phyloP scores from a whole-genome alignment of 2,113 vertebrate genomes.

The Psittacus erithacus region DNA sequence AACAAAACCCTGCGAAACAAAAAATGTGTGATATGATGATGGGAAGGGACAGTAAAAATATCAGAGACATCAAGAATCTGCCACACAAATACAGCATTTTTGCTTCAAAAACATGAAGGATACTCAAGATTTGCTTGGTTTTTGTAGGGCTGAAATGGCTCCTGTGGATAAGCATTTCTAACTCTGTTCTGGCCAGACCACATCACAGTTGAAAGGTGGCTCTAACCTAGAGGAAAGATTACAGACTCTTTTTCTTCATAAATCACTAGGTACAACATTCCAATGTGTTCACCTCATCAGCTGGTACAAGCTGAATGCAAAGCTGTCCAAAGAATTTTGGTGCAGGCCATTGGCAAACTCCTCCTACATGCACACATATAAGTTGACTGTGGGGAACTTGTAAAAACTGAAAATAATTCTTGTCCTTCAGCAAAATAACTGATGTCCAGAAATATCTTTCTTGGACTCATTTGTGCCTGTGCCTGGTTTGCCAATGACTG shows the following conservation, averaged over 20 bases:
- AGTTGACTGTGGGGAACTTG: not conserved
- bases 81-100: not conserved
- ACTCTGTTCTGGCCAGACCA: not conserved
- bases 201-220: not conserved
- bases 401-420: not conserved
- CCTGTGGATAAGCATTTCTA: not conserved
- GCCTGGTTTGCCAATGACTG: not conserved
- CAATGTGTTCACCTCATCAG: not conserved
- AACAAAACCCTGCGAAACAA: not conserved
- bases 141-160: not conserved
- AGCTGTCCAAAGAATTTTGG: not conserved
- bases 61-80: not conserved
- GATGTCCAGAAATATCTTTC: not conserved
- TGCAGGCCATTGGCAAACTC: not conserved
- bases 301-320: not conserved
- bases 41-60: not conserved
- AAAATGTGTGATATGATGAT: not conserved
- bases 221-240: slow-evolving; percentile 25
- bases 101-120: not conserved
- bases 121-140: not conserved
- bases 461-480: not conserved
- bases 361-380: not conserved
- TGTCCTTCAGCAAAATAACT: not conserved
- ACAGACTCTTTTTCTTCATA: not conserved
- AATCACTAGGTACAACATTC: slow-evolving; percentile 6